Percentiles rank a stretch among this genome's conserved stretches.
These are phyloP conservation scores for Atta texana DNA, from an alignment of 1,140 invertebrate genomes.

Conservation along the genomic window DNA sequence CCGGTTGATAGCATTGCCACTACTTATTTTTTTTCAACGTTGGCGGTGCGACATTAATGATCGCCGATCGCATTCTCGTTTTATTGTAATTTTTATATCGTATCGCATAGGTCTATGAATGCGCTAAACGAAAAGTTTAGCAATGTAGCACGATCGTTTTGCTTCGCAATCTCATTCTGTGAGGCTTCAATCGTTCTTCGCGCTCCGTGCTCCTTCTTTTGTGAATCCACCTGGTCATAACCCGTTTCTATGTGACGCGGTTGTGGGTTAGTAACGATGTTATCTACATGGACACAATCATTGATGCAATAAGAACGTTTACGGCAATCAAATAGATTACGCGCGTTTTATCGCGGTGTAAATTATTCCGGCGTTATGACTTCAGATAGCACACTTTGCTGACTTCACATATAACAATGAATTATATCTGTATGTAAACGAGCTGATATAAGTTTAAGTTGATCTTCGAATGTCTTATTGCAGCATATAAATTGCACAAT, in stretches of 20 bases:
- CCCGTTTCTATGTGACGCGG: constrained; percentile 60
- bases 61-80: constrained; percentile 49
- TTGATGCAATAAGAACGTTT: constrained; percentile 70
- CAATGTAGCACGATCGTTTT: constrained; percentile 52
- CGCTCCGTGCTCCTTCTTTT: constrained; percentile 58
- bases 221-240: constrained; percentile 38
- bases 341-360: constrained; percentile 61
- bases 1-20: constrained; percentile 58
- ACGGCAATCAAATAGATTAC: constrained; percentile 73
- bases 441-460: background rate
- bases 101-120: background rate
- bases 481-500: constrained; percentile 1
- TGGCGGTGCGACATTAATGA: constrained; percentile 61
- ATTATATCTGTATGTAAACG: constrained; percentile 53
- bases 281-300: constrained; percentile 69
- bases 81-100: constrained; percentile 37
- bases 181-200: constrained; percentile 48
- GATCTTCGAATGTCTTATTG: constrained; percentile 25
- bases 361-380: constrained; percentile 60
- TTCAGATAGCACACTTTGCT: constrained; percentile 14
- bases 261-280: constrained; percentile 66
- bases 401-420: constrained; percentile 67
- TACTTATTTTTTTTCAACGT: constrained; percentile 63
- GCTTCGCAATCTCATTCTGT: background rate
- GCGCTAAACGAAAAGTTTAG: constrained; percentile 56